These are phyloP conservation scores for Apamea epomidion DNA, from an alignment of 2,888 invertebrate species.

Conservation along the genomic window DNA sequence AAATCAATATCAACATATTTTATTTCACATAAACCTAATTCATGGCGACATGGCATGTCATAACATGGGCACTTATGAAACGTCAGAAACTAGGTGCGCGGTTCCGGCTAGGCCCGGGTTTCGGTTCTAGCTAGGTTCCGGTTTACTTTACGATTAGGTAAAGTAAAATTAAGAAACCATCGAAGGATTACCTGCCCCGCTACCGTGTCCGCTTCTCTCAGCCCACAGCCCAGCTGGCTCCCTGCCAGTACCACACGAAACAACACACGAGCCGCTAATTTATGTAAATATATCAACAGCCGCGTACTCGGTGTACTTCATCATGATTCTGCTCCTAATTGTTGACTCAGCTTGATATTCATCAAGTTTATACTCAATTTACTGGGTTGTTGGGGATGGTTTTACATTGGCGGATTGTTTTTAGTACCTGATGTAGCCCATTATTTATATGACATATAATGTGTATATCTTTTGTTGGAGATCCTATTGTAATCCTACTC, in stretches of 20 bases:
- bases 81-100: not conserved
- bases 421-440: not conserved
- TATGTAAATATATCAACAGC: slow-evolving; percentile 65
- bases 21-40: no score
- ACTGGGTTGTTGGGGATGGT: not conserved
- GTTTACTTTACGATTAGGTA: not conserved
- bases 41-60: no score
- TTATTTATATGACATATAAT: no score
- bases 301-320: slow-evolving; percentile 25
- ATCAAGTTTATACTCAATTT: not conserved
- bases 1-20: no score
- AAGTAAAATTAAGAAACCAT: not conserved
- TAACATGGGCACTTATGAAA: not conserved
- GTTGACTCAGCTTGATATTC: slow-evolving; percentile 31
- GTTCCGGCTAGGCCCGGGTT: not conserved
- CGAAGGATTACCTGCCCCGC: slow-evolving; percentile 17
- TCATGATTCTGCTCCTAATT: slow-evolving; percentile 45
- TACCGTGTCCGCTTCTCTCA: slow-evolving; percentile 33
- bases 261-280: slow-evolving; percentile 70
- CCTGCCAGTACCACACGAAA: slow-evolving; percentile 52
- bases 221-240: slow-evolving; percentile 28
- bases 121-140: not conserved
- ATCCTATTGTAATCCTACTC: no score
- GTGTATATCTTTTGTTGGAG: no score
- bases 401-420: not conserved